Conservation (phyloP, 1,140 invertebrate genomes). For the Saccostrea echinata region DNA sequence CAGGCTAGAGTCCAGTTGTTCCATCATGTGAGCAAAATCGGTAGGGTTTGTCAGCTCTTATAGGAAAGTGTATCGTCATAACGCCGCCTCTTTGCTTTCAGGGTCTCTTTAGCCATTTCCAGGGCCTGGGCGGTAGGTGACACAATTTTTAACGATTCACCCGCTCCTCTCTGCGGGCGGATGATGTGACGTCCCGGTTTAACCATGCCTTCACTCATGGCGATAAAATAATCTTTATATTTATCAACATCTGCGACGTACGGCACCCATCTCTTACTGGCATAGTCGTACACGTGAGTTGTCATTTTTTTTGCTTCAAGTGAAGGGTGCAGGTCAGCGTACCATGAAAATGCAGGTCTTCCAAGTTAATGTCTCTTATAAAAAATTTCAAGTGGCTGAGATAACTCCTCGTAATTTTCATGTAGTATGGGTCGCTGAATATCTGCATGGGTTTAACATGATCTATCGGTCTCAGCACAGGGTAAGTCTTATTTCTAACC, state of each 20-base stretch:
- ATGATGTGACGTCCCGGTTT: neutral
- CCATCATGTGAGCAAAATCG: neutral
- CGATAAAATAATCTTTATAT: conserved; percentile 41
- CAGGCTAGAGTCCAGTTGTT: conserved; percentile 9
- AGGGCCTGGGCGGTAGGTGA: conserved; percentile 36
- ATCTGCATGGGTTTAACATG: neutral
- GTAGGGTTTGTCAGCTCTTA: neutral
- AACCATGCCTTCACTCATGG: conserved; percentile 20
- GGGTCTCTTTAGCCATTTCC: neutral
- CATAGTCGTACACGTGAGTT: conserved; percentile 18
- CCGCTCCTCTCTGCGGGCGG: conserved; percentile 30
- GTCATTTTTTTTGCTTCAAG: no score
- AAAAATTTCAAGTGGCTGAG: no score
- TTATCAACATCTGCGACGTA: conserved; percentile 45
- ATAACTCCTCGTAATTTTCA: neutral
- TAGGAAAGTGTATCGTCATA: conserved; percentile 6
- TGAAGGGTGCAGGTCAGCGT: no score
- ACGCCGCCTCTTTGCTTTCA: neutral
- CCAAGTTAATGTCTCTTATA: no score
- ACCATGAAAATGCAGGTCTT: no score
- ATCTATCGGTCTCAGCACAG: neutral
- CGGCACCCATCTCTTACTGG: neutral
- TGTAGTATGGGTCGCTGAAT: conserved; percentile 9
- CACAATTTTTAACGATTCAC: conserved; percentile 8
- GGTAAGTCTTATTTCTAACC: neutral